Evolutionary conservation across 92 coral and sea anemone species (phyloP).

Genomic region (Galaxea fascicularis): DNA sequence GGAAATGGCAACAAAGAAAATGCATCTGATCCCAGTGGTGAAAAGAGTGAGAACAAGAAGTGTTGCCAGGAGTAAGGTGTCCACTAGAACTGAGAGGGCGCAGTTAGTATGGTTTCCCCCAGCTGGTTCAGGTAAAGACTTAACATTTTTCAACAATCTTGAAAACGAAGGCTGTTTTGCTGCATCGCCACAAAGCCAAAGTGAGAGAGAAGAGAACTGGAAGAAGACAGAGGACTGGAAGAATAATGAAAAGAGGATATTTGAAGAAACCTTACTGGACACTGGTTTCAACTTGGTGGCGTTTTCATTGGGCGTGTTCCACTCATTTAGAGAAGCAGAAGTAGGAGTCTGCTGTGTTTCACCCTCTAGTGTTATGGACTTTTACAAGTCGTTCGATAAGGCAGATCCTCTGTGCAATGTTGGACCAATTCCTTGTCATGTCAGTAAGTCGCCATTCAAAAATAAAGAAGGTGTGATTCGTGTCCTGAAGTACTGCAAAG

Average conservation of each 20-base stretch:
- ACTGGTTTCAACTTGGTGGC: conserved; percentile 67
- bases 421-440: conserved; percentile 47
- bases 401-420: conserved; percentile 31
- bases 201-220: background rate
- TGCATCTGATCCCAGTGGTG: conserved; percentile 54
- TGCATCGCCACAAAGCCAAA: background rate
- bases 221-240: background rate
- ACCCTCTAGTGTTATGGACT: conserved; percentile 49
- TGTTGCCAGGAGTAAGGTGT: background rate
- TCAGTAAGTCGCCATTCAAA: conserved; percentile 50
- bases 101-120: conserved; percentile 62
- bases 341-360: conserved; percentile 29
- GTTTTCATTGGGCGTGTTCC: conserved; percentile 36
- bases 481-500: conserved; percentile 73
- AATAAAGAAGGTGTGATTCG: background rate
- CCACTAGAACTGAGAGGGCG: background rate
- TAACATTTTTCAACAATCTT: conserved; percentile 53
- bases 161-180: conserved; percentile 18
- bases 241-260: background rate
- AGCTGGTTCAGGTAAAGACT: conserved; percentile 27
- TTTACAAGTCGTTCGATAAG: conserved; percentile 47
- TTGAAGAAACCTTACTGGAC: conserved; percentile 35
- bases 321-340: conserved; percentile 23
- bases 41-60: background rate
- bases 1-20: conserved; percentile 6